phyloP scores from a whole-genome alignment of 2,888 invertebrate species.

The Eupithecia centaureata region DNA sequence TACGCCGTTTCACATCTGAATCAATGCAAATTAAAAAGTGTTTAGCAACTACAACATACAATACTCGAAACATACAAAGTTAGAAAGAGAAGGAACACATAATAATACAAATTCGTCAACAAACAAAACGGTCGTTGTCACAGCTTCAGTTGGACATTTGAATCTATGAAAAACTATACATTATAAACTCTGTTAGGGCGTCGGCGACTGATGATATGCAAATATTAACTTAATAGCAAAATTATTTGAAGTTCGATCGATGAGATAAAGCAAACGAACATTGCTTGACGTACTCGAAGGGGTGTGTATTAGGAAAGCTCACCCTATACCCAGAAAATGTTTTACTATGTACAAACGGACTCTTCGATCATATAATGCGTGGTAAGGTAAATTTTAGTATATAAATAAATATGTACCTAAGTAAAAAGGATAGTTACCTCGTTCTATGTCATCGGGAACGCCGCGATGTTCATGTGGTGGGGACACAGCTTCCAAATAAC shows the following conservation, averaged over 20 bases:
- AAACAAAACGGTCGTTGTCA: not conserved
- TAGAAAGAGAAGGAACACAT: not conserved
- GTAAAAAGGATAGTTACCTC: conserved; percentile 63
- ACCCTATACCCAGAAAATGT: too few species aligned
- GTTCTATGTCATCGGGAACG: conserved; percentile 77
- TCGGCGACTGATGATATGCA: too few species aligned
- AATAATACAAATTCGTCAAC: not conserved
- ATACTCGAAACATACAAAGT: not conserved
- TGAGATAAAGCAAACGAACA: too few species aligned
- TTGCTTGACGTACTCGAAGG: too few species aligned
- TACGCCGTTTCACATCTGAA: conserved; percentile 92
- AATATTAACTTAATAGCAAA: too few species aligned
- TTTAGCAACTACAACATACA: not conserved
- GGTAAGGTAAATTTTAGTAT: not conserved
- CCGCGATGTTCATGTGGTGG: conserved; percentile 83
- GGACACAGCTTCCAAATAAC: conserved; percentile 77
- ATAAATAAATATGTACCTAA: not conserved
- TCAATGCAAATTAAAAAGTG: conserved; percentile 40
- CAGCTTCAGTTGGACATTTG: not conserved
- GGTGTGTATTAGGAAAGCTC: too few species aligned
- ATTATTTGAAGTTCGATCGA: too few species aligned
- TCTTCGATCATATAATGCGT: too few species aligned
- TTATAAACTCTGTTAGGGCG: too few species aligned
- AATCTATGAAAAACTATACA: too few species aligned
- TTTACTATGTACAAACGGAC: too few species aligned